phyloP scores from a whole-genome alignment of 2,797 vertebrate species.

The Lepus oiostolus region DNA sequence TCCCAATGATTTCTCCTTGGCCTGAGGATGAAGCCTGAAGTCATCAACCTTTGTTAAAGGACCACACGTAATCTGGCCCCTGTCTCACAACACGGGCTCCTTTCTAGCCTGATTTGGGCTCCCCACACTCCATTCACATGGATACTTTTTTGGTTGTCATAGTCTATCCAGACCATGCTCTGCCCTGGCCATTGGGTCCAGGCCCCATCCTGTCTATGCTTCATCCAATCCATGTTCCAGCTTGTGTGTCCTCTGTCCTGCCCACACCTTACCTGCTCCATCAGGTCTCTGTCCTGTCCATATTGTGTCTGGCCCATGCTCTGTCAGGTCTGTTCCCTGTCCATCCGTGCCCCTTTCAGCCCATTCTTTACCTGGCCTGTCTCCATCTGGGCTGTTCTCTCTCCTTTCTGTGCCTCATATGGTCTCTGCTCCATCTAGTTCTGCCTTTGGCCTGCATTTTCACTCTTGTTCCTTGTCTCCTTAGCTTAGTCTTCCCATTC shows the following conservation, averaged over 20 bases:
- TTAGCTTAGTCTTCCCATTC: not conserved
- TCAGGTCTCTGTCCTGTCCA: too few relatives aligned
- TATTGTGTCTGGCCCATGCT: not conserved
- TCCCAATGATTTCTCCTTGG: not conserved
- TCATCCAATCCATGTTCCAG: not conserved
- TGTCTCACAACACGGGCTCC: too few relatives aligned
- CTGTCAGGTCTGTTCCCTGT: too few relatives aligned
- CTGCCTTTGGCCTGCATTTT: not conserved
- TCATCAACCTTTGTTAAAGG: not conserved
- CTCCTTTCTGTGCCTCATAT: not conserved
- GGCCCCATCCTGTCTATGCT: not conserved
- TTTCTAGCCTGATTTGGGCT: rapidly evolving
- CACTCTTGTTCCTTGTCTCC: not conserved
- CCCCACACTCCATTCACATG: rapidly evolving
- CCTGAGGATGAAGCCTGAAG: not conserved
- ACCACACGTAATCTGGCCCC: not conserved
- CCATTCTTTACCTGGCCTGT: not conserved
- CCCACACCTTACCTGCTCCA: not conserved
- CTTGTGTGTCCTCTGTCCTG: rapidly evolving
- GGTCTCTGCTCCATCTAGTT: not conserved
- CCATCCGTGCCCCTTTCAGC: rapidly evolving
- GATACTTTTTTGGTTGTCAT: rapidly evolving
- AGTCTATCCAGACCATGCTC: rapidly evolving
- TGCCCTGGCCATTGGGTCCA: not conserved
- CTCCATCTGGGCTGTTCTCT: not conserved